phyloP scores from a whole-genome alignment of 2,797 vertebrate species.

The Scomberomorus guttatus region DNA sequence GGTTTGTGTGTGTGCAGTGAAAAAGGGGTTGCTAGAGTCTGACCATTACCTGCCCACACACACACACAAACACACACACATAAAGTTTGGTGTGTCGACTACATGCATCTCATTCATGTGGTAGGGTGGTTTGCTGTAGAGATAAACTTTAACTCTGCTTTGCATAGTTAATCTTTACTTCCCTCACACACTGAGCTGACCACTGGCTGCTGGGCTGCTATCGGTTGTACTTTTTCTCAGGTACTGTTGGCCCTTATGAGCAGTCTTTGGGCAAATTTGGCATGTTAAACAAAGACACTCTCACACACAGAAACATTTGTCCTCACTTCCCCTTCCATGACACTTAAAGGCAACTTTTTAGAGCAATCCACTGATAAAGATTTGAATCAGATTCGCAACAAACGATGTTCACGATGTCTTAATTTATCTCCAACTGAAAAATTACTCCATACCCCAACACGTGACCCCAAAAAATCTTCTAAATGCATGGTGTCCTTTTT shows the following conservation, averaged over 20 bases:
- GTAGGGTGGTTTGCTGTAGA: conserved; percentile 14
- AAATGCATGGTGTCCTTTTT: not conserved
- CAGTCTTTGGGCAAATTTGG: conserved; percentile 33
- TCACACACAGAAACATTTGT: conserved; percentile 8
- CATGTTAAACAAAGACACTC: not conserved
- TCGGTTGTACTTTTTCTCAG: conserved; percentile 32
- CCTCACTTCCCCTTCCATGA: not conserved
- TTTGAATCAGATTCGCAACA: no score
- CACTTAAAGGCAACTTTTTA: not conserved
- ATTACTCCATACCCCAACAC: no score
- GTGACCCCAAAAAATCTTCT: not conserved
- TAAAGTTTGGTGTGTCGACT: no score
- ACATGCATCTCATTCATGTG: no score
- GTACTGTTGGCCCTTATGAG: conserved; percentile 17
- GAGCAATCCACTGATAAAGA: not conserved
- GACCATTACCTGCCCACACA: conserved; percentile 44
- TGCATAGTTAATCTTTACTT: conserved; percentile 53
- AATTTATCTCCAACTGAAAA: not conserved
- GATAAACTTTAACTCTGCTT: conserved; percentile 43
- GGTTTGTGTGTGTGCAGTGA: conserved; percentile 31
- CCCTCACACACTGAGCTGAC: conserved; percentile 8
- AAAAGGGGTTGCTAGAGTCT: conserved; percentile 37
- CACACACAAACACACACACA: no score
- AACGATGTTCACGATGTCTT: no score
- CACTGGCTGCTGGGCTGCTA: not conserved